These are phyloP conservation scores for Hippocampus abdominalis DNA, from an alignment of 2,113 vertebrate species.

Conservation along the genomic window DNA sequence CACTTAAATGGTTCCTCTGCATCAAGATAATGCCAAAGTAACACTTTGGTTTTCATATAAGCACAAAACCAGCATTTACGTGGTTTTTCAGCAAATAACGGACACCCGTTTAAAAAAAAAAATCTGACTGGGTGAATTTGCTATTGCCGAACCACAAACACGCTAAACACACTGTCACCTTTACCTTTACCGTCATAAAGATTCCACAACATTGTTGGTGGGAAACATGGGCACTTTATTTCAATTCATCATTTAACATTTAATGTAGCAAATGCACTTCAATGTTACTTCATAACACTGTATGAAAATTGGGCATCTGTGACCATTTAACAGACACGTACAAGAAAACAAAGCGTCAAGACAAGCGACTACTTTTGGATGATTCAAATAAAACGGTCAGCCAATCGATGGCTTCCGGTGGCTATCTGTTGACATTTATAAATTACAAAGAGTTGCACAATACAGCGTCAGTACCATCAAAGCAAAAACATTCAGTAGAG, in stretches of 20 bases:
- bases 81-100: not conserved
- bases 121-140: not conserved
- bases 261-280: slow-evolving; percentile 67
- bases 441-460: slow-evolving; percentile 49
- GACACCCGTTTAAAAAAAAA: not conserved
- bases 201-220: slow-evolving; percentile 20
- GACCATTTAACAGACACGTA: slow-evolving; percentile 49
- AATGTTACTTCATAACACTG: slow-evolving; percentile 55
- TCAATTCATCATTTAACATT: slow-evolving; percentile 50
- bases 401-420: slow-evolving; percentile 23
- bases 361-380: slow-evolving; percentile 51
- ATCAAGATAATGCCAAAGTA: not conserved
- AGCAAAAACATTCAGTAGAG: slow-evolving; percentile 63
- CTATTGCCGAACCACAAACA: too few relatives aligned
- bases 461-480: slow-evolving; percentile 56
- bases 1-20: not conserved
- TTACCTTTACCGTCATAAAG: not conserved
- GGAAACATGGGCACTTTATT: slow-evolving; percentile 71
- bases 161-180: too few relatives aligned
- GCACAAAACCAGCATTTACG: too few relatives aligned
- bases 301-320: slow-evolving; percentile 57
- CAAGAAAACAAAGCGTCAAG: slow-evolving; percentile 52
- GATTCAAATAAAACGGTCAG: slow-evolving; percentile 53
- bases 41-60: too few relatives aligned
- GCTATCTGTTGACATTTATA: slow-evolving; percentile 42